These are phyloP conservation scores for Acromyrmex charruanus DNA, from an alignment of 1,140 invertebrate species.

Conservation along the genomic window DNA sequence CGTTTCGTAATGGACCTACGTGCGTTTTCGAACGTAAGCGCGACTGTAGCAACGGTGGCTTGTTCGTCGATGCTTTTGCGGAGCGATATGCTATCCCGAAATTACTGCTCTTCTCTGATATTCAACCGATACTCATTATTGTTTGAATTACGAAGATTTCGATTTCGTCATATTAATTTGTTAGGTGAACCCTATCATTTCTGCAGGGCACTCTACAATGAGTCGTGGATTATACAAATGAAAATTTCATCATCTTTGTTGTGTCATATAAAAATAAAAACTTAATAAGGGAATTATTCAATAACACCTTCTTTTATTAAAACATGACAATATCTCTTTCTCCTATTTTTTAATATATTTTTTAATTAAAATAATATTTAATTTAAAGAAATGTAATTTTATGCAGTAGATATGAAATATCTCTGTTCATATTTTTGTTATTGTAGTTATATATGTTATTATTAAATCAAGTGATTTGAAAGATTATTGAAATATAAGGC, in stretches of 20 bases:
- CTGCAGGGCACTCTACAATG: not conserved
- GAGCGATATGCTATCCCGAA: conserved; percentile 38
- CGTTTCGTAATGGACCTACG: conserved; percentile 72
- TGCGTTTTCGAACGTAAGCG: conserved; percentile 66
- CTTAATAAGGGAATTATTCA: not conserved
- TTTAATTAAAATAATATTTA: conserved; percentile 25
- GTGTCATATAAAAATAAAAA: not conserved
- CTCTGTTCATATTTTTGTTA: not conserved
- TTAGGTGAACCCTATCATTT: not conserved
- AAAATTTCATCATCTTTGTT: not conserved
- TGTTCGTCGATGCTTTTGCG: conserved; percentile 33
- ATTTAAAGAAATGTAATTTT: not conserved
- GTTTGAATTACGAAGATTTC: conserved; percentile 49
- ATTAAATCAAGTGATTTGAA: not conserved
- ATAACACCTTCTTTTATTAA: not conserved
- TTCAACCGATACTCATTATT: conserved; percentile 56
- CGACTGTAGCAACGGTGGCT: conserved; percentile 14
- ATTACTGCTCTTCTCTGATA: conserved; percentile 47
- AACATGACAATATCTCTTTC: not conserved
- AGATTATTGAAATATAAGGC: conserved; percentile 1
- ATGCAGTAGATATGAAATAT: not conserved
- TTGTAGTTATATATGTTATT: not conserved
- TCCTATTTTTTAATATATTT: not conserved
- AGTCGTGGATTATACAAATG: not conserved
- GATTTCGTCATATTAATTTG: conserved; percentile 29